These are phyloP conservation scores for Lipophrys pholis DNA, from an alignment of 2,113 vertebrate species.

Conservation along the genomic window DNA sequence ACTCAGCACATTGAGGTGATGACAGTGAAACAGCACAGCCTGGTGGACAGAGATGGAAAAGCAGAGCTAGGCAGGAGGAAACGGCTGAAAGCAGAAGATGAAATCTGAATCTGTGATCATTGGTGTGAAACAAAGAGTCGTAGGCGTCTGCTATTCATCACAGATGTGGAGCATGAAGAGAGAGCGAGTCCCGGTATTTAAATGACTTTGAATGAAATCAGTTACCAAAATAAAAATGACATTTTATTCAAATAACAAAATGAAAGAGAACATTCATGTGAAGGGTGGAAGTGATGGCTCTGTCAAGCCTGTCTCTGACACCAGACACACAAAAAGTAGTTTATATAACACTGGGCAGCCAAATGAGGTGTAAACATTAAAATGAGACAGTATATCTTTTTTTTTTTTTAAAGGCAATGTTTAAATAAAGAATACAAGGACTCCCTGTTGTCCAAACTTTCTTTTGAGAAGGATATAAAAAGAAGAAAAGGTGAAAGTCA, in stretches of 20 bases:
- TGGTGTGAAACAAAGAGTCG: too few relatives aligned
- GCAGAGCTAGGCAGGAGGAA: slow-evolving; percentile 2
- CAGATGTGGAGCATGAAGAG: neutral
- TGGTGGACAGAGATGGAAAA: slow-evolving; percentile 48
- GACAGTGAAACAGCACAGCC: slow-evolving; percentile 65
- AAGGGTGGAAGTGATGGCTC: slow-evolving; percentile 21
- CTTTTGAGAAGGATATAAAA: slow-evolving; percentile 35
- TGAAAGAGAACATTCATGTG: slow-evolving; percentile 37
- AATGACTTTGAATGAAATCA: slow-evolving; percentile 9
- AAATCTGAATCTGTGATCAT: neutral
- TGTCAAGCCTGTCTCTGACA: slow-evolving; percentile 30
- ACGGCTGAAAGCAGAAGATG: neutral
- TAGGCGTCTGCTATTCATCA: slow-evolving; percentile 5
- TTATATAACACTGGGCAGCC: slow-evolving; percentile 75
- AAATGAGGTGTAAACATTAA: slow-evolving; percentile 68
- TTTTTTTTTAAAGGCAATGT: slow-evolving; percentile 34
- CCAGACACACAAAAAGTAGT: slow-evolving; percentile 49
- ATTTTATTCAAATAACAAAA: slow-evolving; percentile 18
- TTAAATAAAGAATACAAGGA: slow-evolving; percentile 52
- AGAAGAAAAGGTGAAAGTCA: slow-evolving; percentile 49
- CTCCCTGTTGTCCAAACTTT: slow-evolving; percentile 38
- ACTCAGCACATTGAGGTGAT: slow-evolving; percentile 24
- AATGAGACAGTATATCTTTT: slow-evolving; percentile 24
- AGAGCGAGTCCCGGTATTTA: neutral
- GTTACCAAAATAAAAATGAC: slow-evolving; percentile 19